Conservation (phyloP, 2,113 vertebrate genomes). For the Brachionichthys hirsutus region DNA sequence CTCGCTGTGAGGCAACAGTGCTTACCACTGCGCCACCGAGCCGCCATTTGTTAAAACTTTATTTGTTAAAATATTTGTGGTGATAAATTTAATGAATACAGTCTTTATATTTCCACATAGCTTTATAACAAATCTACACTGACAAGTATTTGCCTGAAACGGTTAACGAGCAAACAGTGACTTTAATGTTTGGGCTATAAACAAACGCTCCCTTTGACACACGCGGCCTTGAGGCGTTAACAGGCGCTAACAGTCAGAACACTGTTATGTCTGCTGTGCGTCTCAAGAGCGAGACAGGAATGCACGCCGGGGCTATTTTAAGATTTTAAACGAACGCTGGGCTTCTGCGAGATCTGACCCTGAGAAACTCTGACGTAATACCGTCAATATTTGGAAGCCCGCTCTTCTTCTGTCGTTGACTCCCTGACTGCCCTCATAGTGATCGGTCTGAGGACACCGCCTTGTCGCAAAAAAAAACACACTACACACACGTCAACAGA, state of each 20-base stretch:
- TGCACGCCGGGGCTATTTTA: conserved; percentile 50
- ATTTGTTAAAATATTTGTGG: too few species aligned
- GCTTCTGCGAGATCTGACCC: conserved; percentile 57
- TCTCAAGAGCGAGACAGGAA: conserved; percentile 53
- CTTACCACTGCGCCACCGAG: too few species aligned
- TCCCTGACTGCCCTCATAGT: neutral
- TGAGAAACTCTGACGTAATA: conserved; percentile 40
- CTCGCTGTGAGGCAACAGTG: too few species aligned
- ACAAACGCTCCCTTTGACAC: neutral
- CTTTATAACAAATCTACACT: too few species aligned
- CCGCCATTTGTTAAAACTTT: too few species aligned
- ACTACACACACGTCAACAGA: neutral
- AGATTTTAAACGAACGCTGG: conserved; percentile 36
- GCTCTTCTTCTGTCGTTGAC: conserved; percentile 18
- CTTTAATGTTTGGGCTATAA: neutral
- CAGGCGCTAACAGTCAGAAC: conserved; percentile 21
- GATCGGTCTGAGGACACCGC: conserved; percentile 1
- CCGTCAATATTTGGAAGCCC: conserved; percentile 42
- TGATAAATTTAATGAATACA: too few species aligned
- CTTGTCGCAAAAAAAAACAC: conserved; percentile 28
- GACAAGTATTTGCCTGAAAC: too few species aligned
- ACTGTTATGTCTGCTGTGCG: conserved; percentile 38
- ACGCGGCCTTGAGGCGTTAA: neutral
- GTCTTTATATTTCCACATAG: too few species aligned
- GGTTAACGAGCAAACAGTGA: too few species aligned